phyloP scores from a whole-genome alignment of 2,888 invertebrate genomes.

The Gymnocheta viridis region DNA sequence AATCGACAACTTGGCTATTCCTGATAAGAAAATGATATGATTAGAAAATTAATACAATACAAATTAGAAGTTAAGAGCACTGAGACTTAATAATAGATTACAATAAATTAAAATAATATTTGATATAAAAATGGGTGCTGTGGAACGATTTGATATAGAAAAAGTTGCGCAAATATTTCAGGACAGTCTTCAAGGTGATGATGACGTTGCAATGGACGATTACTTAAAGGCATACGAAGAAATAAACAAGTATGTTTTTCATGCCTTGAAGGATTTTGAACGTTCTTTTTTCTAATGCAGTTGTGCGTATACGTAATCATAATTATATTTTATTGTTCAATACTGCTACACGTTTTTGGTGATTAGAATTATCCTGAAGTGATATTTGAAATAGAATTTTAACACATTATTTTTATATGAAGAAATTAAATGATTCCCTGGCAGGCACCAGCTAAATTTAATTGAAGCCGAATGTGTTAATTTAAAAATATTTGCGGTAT shows the following conservation, averaged over 20 bases:
- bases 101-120: slow-evolving; percentile 5
- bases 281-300: slow-evolving; percentile 7
- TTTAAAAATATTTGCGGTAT: too few species aligned
- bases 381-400: too few species aligned
- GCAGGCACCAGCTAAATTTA: too few species aligned
- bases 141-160: slow-evolving; percentile 84
- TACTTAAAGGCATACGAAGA: slow-evolving; percentile 92
- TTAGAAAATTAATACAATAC: background rate
- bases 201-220: slow-evolving; percentile 88
- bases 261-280: slow-evolving; percentile 77
- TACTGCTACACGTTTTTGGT: too few species aligned
- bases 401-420: too few species aligned
- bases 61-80: background rate
- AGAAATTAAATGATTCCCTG: too few species aligned
- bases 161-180: slow-evolving; percentile 86
- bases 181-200: slow-evolving; percentile 85
- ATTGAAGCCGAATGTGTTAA: too few species aligned
- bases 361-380: too few species aligned
- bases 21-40: background rate
- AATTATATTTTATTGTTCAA: too few species aligned
- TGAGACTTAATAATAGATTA: slow-evolving; percentile 5
- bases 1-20: background rate
- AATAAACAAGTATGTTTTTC: slow-evolving; percentile 86
- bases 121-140: slow-evolving; percentile 62
- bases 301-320: background rate